A percentile compares a stretch with the other conserved stretches of the same genome.
Conservation (phyloP, 2,797 vertebrate genomes). For the Channa striata region DNA sequence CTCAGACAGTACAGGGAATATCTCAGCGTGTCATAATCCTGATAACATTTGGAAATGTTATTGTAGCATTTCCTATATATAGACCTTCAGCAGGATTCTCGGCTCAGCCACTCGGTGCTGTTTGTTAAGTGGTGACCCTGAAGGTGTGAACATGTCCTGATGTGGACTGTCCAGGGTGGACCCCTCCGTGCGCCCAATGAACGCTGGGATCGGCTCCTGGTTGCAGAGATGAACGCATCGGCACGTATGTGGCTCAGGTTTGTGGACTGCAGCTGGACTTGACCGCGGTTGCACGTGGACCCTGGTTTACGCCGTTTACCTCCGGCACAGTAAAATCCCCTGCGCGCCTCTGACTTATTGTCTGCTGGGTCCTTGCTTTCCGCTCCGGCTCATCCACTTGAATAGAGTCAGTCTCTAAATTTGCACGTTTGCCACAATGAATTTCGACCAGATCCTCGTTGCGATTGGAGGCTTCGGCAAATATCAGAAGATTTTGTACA, state of each 20-base stretch:
- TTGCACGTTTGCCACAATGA: slow-evolving; percentile 58
- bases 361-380: background rate
- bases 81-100: too few species aligned
- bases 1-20: too few species aligned
- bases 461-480: slow-evolving; percentile 79
- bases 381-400: background rate
- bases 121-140: too few species aligned
- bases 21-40: too few species aligned
- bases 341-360: background rate
- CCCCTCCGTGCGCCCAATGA: too few species aligned
- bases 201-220: too few species aligned
- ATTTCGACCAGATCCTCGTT: slow-evolving; percentile 82
- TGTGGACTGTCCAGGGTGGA: too few species aligned
- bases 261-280: background rate
- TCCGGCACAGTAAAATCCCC: slow-evolving; percentile 4
- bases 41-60: too few species aligned
- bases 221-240: too few species aligned
- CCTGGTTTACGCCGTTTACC: slow-evolving; percentile 34
- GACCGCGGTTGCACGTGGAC: slow-evolving; percentile 1
- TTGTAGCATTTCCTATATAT: too few species aligned
- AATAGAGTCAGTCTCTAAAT: background rate
- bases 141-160: too few species aligned
- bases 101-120: too few species aligned
- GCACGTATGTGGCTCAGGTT: background rate
- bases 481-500: slow-evolving; percentile 82